A percentile compares a stretch with the other conserved stretches of the same genome.
These are phyloP conservation scores for Latheticus oryzae DNA, from an alignment of 2,888 invertebrate genomes.

Conservation along the genomic window DNA sequence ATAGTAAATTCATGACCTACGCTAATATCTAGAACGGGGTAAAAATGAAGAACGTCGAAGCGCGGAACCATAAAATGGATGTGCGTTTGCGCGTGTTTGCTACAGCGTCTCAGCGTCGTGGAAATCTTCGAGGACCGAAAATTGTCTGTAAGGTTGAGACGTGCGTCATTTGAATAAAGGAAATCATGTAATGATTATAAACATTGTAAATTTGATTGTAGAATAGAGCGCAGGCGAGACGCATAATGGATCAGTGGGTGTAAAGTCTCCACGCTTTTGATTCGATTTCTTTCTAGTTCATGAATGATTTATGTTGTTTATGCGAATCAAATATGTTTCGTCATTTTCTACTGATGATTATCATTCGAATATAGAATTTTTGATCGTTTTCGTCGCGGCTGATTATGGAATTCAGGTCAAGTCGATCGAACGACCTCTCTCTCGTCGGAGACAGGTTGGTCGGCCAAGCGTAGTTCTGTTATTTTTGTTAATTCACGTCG, in stretches of 20 bases:
- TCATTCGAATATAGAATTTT: neutral
- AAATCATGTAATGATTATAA: conserved; percentile 4
- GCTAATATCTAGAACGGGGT: conserved; percentile 23
- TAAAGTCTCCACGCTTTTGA: conserved; percentile 7
- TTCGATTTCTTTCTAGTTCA: neutral
- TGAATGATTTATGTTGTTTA: conserved; percentile 3
- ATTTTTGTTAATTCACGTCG: conserved; percentile 29
- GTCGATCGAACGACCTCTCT: conserved; percentile 21
- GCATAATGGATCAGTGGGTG: conserved; percentile 2
- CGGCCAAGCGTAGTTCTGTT: conserved; percentile 28
- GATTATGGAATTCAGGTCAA: conserved; percentile 20
- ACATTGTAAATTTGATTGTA: neutral
- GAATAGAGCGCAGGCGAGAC: conserved; percentile 5
- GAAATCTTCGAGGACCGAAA: conserved; percentile 12
- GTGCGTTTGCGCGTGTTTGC: conserved; percentile 38
- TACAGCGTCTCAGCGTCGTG: conserved; percentile 8
- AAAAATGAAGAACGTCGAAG: conserved; percentile 29
- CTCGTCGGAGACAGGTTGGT: conserved; percentile 24
- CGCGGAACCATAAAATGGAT: conserved; percentile 20
- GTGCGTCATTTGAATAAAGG: conserved; percentile 28
- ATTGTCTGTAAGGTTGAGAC: conserved; percentile 34
- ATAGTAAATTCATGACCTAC: conserved; percentile 36
- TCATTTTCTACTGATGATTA: too few relatives aligned
- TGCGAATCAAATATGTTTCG: too few relatives aligned
- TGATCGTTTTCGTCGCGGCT: conserved; percentile 1